Evolutionary conservation across 2,888 invertebrate genomes (phyloP), one percentile per base, ranked within the genome.

Genomic region (Palloptera scutellata): DNA sequence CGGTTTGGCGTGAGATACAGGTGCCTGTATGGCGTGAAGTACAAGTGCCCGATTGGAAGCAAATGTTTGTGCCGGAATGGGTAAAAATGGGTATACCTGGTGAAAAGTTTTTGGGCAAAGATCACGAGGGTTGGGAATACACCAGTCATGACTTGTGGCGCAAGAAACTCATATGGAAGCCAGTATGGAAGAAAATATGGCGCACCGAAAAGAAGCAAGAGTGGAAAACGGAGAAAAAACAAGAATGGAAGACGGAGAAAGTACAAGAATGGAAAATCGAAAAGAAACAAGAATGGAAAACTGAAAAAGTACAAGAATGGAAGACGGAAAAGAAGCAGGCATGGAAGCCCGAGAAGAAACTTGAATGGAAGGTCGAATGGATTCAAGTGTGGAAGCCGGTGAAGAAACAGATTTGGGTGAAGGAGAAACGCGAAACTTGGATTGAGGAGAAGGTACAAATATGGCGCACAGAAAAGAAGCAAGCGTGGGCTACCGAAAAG

Each of bases 91-190:
- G 91, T 60, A 88, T 94, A 61, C 93, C 92, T 0, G 94, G 94
- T 9, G 91, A 92, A 76, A 93, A 94, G 81, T 91, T 89, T 78
- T 86, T 92, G 69, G 94, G 94, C 20, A 93, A 91, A 78, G 94
- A 93, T 85, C 90, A 91, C 69, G 90, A 93, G 65, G 94, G 93
- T 12, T 92, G 91, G 90, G 91, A 94, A 81, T 93, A 93, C 79
- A 93, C 92, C 45, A 92, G 93, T 54, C 94, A 94, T 78, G 94
- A 93, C 82, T 86, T 94, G 42, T 93, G 94, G 93, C 92, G 93
- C 81, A 94, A 94, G 84, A 93, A 92, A 81, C 86, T 94, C 13
- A 69, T 84, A 76, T 89, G 89, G 89, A 89, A 89, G 77, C 88
- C 88, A 72, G 88, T 84, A 9, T 85, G 92, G 93, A 91, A 93